Conservation (phyloP, 2,113 vertebrate species). For the Rhombomys opimus region DNA sequence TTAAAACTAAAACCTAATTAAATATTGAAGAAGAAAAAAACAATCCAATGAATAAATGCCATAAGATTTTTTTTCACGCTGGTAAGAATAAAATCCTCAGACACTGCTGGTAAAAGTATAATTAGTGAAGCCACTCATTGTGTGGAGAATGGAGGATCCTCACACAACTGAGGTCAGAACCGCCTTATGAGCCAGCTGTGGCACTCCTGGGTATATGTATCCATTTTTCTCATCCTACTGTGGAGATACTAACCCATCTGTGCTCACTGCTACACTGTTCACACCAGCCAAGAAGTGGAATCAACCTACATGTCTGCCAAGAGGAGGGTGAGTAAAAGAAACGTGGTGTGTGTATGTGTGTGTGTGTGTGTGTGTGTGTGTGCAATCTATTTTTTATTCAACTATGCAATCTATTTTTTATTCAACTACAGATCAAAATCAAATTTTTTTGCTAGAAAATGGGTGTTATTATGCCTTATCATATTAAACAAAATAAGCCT, state of each 20-base stretch:
- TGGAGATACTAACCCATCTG: neutral
- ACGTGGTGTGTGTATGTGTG: neutral
- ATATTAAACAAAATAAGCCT: neutral
- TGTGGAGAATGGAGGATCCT: neutral
- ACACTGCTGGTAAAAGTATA: neutral
- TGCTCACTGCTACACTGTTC: too few relatives aligned
- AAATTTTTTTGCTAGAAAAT: neutral
- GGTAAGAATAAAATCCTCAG: neutral
- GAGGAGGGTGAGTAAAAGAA: neutral
- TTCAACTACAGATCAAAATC: neutral
- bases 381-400: neutral
- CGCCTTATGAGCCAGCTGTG: neutral
- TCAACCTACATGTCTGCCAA: too few relatives aligned
- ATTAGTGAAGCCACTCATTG: neutral
- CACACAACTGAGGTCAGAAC: too few relatives aligned
- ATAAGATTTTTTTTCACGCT: neutral
- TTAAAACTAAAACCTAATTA: neutral
- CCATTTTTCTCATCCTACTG: too few relatives aligned
- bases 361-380: too few relatives aligned
- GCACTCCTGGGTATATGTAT: too few relatives aligned
- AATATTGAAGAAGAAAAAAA: neutral
- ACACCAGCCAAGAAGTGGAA: neutral
- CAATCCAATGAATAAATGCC: neutral
- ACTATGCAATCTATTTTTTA: neutral
- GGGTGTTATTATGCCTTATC: too few relatives aligned